phyloP scores from a whole-genome alignment of 2,797 vertebrate species.

The Apodemus agrarius region DNA sequence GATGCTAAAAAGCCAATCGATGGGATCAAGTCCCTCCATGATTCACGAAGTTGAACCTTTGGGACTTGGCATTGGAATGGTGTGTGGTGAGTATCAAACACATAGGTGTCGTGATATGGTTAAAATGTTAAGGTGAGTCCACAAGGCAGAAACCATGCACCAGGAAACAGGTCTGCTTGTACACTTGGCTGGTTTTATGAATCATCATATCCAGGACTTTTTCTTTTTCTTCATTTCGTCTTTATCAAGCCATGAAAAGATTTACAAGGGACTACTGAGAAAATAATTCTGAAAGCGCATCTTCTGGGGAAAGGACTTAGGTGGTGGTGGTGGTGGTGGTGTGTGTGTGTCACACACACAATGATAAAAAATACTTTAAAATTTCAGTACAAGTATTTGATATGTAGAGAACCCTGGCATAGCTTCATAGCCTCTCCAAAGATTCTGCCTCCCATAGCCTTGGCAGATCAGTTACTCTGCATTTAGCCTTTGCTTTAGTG shows the following conservation, averaged over 20 bases:
- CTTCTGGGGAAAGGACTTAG: slow-evolving; percentile 25
- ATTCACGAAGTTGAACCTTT: slow-evolving; percentile 5
- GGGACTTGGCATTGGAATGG: not conserved
- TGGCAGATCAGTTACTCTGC: slow-evolving; percentile 13
- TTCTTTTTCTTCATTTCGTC: not conserved
- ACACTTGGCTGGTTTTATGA: slow-evolving; percentile 20
- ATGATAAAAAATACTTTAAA: not conserved
- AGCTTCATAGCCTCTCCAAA: not conserved
- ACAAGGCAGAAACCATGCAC: slow-evolving; percentile 21
- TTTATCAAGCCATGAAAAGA: slow-evolving; percentile 4
- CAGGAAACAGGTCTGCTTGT: not conserved
- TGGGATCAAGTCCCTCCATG: not conserved
- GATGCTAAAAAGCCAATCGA: not conserved
- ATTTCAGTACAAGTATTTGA: not conserved
- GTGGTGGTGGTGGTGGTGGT: too few species aligned
- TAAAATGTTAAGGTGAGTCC: not conserved
- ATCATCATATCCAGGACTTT: not conserved
- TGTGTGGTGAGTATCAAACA: not conserved
- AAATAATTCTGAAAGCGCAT: slow-evolving; percentile 29
- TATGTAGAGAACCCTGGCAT: not conserved
- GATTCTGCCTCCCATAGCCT: slow-evolving; percentile 1
- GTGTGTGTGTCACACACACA: too few species aligned
- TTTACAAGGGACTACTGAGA: slow-evolving; percentile 9
- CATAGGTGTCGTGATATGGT: not conserved
- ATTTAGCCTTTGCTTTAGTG: not conserved